Base-by-base conservation (phyloP, 64 coral and sea anemone species). In the Pachyseris speciosa region DNA sequence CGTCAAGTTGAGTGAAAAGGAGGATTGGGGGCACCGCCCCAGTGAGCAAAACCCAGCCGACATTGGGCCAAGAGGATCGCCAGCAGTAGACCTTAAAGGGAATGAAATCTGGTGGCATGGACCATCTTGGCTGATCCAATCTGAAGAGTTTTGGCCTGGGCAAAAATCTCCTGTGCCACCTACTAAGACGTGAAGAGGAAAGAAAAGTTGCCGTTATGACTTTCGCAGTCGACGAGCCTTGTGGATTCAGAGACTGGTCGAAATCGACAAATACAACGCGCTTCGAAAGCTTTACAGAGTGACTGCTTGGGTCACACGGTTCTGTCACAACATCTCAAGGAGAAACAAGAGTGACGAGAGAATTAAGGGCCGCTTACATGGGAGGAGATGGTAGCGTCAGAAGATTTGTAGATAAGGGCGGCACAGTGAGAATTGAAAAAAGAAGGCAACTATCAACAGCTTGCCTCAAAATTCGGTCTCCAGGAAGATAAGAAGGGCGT, bases 271-370 rank as follows among this genome's bases (percentile, higher is more conserved):
- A 15, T 94, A 81, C n/a, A 94, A 86, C 30, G 65, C 60, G 38
- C 50, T 34, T 38, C 33, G 19, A 22, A 89, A 59, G 57, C 37
- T 94, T 36, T 94, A 84, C 26, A 64, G 69, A 84, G 69, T 94
- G 31, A 84, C 92, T n/a, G 86, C 92, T 45, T 45, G 51, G 27
- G 92, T 94, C 28, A 52, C 71, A 49, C 32, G 84, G 57, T 94
- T 84, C 61, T 51, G 80, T 12, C 22, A 12, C 20, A 72, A 84
- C 10, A 5, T 72, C 2, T 20, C 65, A 16, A 88, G 36, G 28
- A 45, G 1, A 15, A 88, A 17, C 41, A 3, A 42, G 33, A 75
- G 80, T 9, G 22, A 37, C 5, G 41, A 16, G 12, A 65, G 41
- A 16, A 15, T n/a, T n/a, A 48, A 1, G 78, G 68, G 17, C 22